Conservation (phyloP, 2,888 invertebrate genomes). For the Gastracanthus pulcherrimus region DNA sequence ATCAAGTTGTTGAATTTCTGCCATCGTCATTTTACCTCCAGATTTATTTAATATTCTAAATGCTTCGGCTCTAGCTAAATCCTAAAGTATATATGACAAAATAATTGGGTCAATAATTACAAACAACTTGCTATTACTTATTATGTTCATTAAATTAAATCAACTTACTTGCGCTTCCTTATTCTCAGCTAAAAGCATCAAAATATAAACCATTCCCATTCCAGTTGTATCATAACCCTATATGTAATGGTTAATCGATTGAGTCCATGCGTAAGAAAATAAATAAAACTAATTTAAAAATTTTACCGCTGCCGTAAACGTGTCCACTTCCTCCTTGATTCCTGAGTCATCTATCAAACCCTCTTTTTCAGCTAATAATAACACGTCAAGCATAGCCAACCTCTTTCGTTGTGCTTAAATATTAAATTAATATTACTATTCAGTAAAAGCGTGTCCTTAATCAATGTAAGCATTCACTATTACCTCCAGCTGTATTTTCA, state of each 20-base stretch:
- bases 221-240: conserved; percentile 83
- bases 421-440: not conserved
- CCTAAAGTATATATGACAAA: conserved; percentile 37
- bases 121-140: no score
- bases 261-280: not conserved
- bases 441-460: not conserved
- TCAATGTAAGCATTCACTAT: not conserved
- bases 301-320: conserved; percentile 65
- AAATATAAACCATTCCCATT: conserved; percentile 78
- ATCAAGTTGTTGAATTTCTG: conserved; percentile 82
- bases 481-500: not conserved
- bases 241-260: conserved; percentile 55
- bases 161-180: conserved; percentile 69
- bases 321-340: conserved; percentile 73
- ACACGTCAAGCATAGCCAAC: conserved; percentile 70
- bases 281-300: not conserved
- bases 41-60: conserved; percentile 78
- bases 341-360: conserved; percentile 66
- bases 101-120: no score
- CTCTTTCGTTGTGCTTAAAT: conserved; percentile 51
- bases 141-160: not conserved
- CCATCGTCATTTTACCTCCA: conserved; percentile 78
- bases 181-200: conserved; percentile 78
- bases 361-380: conserved; percentile 65
- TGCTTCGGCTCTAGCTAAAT: conserved; percentile 62